Evolutionary conservation across 1,140 invertebrate genomes (phyloP), one percentile per base, ranked within the genome.

Genomic region (Nasonia vitripennis): DNA sequence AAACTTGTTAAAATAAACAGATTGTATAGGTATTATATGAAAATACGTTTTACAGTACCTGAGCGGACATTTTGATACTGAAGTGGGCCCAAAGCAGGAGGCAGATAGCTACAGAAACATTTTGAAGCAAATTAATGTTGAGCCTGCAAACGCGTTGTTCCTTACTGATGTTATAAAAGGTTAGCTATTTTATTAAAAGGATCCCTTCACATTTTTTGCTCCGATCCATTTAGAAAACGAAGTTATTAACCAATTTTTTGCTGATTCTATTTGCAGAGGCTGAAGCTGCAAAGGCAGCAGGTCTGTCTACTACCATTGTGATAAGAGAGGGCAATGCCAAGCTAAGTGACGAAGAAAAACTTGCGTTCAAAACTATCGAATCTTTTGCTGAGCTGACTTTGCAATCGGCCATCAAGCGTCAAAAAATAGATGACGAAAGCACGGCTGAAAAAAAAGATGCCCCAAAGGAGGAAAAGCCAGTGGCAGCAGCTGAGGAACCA

Each of bases 41-140:
- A 71, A 75, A 74, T 79, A 37, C 20, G 86, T 83, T 86, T 91
- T 95, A 75, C 90, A 95, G 92, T 94, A 95, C 81, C 96, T 99
- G 67, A 95, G 94, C 86, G 97, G 95, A 27, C 96, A 98, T 92
- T 99, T 98, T 92, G 98, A 99, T 90, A 98, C 97, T 12, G 96
- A 95, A 70, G 95, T 97, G 74, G 98, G 98, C 1, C 89, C 94
- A 34, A 99, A 99, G 92, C 95, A 95, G 87, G 95, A 97, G 87
- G 84, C 92, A 5, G 88, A 93, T 10, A 98, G 97, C 84, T 98
- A 98, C 89, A 94, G 93, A 83, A 96, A 95, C 78, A 98, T 99
- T 87, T 92, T 95, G 0, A 94, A 95, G 84, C 94, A 96, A 87
- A 95, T 98, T 51, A 93, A 93, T 62, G 93, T 93, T 45, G 91